Evolutionary conservation across 2,113 vertebrate species (phyloP).

Genomic region (Grammomys surdaster): DNA sequence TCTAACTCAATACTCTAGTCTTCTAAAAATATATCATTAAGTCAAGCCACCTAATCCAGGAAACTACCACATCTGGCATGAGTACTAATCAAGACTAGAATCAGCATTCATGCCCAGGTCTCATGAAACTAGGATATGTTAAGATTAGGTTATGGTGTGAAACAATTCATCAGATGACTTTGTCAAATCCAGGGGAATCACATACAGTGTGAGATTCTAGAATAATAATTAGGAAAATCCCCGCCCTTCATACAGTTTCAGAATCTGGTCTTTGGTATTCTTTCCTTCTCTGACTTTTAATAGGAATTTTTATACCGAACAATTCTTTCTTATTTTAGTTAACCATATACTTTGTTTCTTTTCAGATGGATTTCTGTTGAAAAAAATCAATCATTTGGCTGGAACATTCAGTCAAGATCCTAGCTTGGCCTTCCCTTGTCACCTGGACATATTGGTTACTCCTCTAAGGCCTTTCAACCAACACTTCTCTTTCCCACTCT

Average conservation of each 20-base stretch:
- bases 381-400: background rate
- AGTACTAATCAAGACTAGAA: background rate
- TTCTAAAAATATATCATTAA: background rate
- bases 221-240: background rate
- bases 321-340: background rate
- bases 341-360: background rate
- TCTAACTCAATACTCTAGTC: constrained; percentile 13
- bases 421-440: background rate
- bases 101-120: background rate
- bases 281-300: background rate
- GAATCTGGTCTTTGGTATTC: background rate
- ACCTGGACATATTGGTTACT: background rate
- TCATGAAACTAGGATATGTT: background rate
- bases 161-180: constrained; percentile 4
- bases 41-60: background rate
- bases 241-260: background rate
- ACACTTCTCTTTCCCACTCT: background rate
- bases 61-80: background rate
- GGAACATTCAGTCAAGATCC: background rate
- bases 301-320: background rate
- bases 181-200: background rate
- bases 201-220: background rate
- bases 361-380: background rate
- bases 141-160: background rate
- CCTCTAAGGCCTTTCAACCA: background rate